A percentile compares a stretch with the other conserved stretches of the same genome.
Conservation (phyloP, 37 sponge, comb jelly and placozoan species). For the Ianthella basta region DNA sequence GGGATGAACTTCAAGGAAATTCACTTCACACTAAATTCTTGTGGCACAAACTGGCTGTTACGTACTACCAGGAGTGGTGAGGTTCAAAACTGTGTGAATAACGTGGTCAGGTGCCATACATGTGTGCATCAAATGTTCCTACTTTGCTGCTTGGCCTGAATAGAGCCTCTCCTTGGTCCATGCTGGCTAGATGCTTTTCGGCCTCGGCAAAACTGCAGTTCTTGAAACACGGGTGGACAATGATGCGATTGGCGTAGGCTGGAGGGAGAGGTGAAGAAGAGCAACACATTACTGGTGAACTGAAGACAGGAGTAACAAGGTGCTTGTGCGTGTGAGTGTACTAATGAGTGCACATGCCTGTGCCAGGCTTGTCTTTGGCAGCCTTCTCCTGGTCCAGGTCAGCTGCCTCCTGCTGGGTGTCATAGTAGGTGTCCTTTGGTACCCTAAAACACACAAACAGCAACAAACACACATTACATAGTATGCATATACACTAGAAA, state of each 20-base stretch:
- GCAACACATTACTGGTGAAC: background rate
- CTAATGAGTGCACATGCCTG: constrained; percentile 42
- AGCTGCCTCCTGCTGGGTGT: constrained; percentile 62
- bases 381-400: constrained; percentile 73
- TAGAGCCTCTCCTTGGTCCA: constrained; percentile 91
- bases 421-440: constrained; percentile 89
- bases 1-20: constrained; percentile 13
- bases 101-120: background rate
- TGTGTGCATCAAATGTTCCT: background rate
- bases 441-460: constrained; percentile 20
- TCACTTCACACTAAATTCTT: background rate
- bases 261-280: background rate
- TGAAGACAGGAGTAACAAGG: background rate
- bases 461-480: background rate
- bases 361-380: constrained; percentile 62
- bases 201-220: constrained; percentile 82
- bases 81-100: too few relatives aligned
- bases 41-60: too few relatives aligned
- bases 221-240: constrained; percentile 93
- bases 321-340: background rate
- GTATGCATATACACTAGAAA: background rate
- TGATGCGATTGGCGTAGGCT: constrained; percentile 82
- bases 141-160: constrained; percentile 96
- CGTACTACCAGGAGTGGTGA: too few relatives aligned
- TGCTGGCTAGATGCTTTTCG: constrained; percentile 56